A percentile compares a stretch with the other conserved stretches of the same genome.
Evolutionary conservation across 2,113 vertebrate species (phyloP).

Genomic region (Xiphorhynchus elegans): DNA sequence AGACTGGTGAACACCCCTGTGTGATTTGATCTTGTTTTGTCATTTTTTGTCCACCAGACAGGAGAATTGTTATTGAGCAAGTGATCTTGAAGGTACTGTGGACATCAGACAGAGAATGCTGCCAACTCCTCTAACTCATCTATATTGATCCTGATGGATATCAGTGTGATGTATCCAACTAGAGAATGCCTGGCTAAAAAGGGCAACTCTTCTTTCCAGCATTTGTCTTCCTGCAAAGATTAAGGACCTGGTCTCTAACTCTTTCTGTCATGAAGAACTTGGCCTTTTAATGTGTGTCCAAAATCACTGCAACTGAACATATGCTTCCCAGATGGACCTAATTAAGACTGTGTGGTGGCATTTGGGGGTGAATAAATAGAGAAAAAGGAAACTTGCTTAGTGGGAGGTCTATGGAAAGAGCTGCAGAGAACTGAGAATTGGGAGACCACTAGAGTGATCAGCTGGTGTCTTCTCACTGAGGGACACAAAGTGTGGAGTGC

Average conservation of each 20-base stretch:
- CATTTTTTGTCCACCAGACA: neutral
- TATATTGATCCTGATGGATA: neutral
- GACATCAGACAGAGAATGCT: neutral
- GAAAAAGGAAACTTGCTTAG: constrained; percentile 19
- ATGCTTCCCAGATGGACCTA: constrained; percentile 30
- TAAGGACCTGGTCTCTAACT: constrained; percentile 1
- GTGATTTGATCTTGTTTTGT: neutral
- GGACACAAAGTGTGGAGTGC: neutral
- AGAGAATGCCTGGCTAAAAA: neutral
- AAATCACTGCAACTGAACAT: constrained; percentile 38
- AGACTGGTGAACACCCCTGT: neutral
- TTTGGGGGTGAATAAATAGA: constrained; percentile 48
- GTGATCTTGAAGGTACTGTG: neutral
- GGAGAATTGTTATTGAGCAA: neutral
- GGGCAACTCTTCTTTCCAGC: neutral
- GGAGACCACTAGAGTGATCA: neutral
- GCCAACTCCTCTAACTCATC: neutral
- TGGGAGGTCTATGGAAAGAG: constrained; percentile 29
- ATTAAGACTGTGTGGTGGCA: neutral
- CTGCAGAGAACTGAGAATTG: neutral
- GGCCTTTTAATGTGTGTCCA: constrained; percentile 41
- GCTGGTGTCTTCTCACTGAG: neutral
- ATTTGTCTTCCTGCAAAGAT: neutral
- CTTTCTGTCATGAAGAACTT: constrained; percentile 22
- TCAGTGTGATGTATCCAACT: neutral